phyloP scores from a whole-genome alignment of 1,140 invertebrate species.

The Aporrectodea caliginosa region DNA sequence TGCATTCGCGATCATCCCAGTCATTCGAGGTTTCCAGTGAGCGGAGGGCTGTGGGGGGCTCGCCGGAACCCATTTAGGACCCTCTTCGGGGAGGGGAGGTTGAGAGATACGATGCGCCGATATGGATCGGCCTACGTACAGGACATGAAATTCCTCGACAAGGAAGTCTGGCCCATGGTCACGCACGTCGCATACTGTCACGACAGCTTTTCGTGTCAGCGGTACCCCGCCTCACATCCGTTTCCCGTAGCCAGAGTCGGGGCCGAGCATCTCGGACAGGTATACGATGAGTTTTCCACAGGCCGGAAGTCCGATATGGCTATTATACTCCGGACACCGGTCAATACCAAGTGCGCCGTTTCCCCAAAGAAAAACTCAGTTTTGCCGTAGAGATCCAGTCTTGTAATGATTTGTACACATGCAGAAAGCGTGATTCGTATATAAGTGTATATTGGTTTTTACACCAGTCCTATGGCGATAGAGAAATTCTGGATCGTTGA shows the following conservation, averaged over 20 bases:
- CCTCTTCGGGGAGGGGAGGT: too few relatives aligned
- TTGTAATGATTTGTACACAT: too few relatives aligned
- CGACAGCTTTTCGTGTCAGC: constrained; percentile 31
- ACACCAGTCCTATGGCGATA: too few relatives aligned
- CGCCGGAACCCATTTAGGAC: too few relatives aligned
- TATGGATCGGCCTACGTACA: constrained; percentile 2
- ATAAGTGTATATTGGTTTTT: too few relatives aligned
- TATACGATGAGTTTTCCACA: constrained; percentile 21
- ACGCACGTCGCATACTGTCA: constrained; percentile 28
- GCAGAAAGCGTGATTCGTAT: too few relatives aligned
- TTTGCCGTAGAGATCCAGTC: too few relatives aligned
- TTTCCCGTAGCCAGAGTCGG: constrained; percentile 21
- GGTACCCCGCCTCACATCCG: constrained; percentile 24
- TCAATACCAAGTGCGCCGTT: constrained; percentile 16
- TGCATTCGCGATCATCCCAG: constrained; percentile 21
- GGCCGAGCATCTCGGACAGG: constrained; percentile 29
- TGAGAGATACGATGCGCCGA: constrained; percentile 26
- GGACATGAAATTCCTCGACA: constrained; percentile 30
- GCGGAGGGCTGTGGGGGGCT: constrained; percentile 19
- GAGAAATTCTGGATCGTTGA: too few relatives aligned
- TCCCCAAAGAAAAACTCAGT: too few relatives aligned
- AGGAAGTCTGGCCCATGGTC: constrained; percentile 29
- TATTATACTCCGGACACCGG: background rate
- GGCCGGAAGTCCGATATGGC: background rate
- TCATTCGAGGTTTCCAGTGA: background rate